Evolutionary conservation across 1,140 invertebrate genomes (phyloP).

Genomic region (Drosophila asahinai): DNA sequence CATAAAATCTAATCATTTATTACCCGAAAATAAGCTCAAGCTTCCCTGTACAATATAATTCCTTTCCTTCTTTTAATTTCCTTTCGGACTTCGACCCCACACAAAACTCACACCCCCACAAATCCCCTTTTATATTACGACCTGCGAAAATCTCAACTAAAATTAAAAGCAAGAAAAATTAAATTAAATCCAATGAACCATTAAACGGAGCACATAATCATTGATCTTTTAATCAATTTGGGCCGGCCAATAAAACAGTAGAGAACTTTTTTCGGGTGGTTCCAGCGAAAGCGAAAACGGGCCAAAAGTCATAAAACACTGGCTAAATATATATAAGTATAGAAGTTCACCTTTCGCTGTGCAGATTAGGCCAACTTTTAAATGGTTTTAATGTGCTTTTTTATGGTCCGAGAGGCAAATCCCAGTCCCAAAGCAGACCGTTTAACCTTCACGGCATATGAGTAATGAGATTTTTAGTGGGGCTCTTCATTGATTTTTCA

Average conservation of each 20-base stretch:
- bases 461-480: slow-evolving; percentile 78
- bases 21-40: not conserved
- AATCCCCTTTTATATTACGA: slow-evolving; percentile 20
- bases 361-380: slow-evolving; percentile 78
- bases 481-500: slow-evolving; percentile 71
- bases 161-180: slow-evolving; percentile 40
- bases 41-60: not conserved
- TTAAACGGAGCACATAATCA: slow-evolving; percentile 75
- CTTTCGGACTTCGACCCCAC: not conserved
- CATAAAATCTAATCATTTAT: not conserved
- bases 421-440: slow-evolving; percentile 4
- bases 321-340: slow-evolving; percentile 27
- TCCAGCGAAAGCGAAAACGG: slow-evolving; percentile 18
- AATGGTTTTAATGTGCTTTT: slow-evolving; percentile 79
- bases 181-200: slow-evolving; percentile 78
- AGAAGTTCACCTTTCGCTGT: slow-evolving; percentile 60
- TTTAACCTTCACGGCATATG: slow-evolving; percentile 65
- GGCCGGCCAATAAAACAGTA: slow-evolving; percentile 59
- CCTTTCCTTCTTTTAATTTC: slow-evolving; percentile 10
- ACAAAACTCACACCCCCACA: not conserved
- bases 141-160: slow-evolving; percentile 45
- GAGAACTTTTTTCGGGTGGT: slow-evolving; percentile 5
- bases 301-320: slow-evolving; percentile 72
- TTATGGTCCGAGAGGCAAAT: slow-evolving; percentile 55
- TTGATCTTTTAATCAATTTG: slow-evolving; percentile 83